Base-by-base conservation (phyloP, 2,888 invertebrate species). In the Drosophila austrosaltans region DNA sequence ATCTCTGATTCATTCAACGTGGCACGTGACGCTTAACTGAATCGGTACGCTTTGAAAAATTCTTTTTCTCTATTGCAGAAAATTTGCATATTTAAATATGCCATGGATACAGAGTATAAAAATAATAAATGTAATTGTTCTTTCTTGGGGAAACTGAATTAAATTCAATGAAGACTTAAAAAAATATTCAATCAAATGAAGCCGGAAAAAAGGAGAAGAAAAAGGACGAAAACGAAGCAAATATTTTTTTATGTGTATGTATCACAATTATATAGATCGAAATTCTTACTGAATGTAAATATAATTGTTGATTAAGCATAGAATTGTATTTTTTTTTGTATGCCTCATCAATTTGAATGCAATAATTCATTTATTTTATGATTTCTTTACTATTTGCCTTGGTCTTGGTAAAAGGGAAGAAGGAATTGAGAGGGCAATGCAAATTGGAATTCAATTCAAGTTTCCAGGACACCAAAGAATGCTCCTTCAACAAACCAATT, bases 401-500 rank as follows among this genome's bases (percentile, higher is more conserved):
- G 25, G 4, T 10, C 10, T 48, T 48, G 10, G 8, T 1, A 12
- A 16, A 16, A 42, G 3, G 7, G 53, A 70, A 64, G 32, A 61
- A 36, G 16, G 16, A 32, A 32, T 1, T 63, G 70, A 39, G 6
- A 6, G 39, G 3, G 16, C 16, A 53, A 28, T 54, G 36, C 44
- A 20, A 44, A 32, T 22, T 25, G 5, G 25, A 54, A 25, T 12
- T 8, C n/a, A 8, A 6, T 32, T 56, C 32, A 36, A 12, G 57
- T 12, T 10, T 36, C 66, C 28, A 2, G 32, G 22, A 39, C 22
- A 22, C 22, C 69, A 57, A 40, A 68, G 36, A 53, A 70, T 57
- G 53, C 40, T 20, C 70, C 28, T 54, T 58, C 48, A 28, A 53
- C 39, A 16, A 30, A 44, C 57, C 10, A 59, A 32, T 69, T 44